Evolutionary conservation across 2,888 invertebrate species (phyloP).

Genomic region (Cryptosula pallasiana): DNA sequence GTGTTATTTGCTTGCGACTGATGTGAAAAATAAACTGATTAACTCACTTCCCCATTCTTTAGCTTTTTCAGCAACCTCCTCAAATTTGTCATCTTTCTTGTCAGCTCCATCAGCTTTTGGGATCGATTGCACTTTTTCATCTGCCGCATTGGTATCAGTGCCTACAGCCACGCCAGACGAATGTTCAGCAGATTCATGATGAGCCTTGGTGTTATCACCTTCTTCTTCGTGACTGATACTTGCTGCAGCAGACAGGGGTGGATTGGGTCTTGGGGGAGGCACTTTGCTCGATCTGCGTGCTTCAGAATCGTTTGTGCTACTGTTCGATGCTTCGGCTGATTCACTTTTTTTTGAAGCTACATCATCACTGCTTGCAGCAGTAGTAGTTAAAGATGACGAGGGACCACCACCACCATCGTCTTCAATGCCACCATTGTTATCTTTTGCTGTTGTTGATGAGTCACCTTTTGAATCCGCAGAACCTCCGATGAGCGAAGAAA

Average conservation of each 20-base stretch:
- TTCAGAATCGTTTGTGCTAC: too few species aligned
- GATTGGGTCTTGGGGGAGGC: neutral
- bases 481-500: slow-evolving; percentile 4
- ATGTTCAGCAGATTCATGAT: too few species aligned
- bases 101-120: slow-evolving; percentile 29
- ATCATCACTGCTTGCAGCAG: slow-evolving; percentile 33
- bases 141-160: too few species aligned
- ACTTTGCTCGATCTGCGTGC: too few species aligned
- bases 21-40: too few species aligned
- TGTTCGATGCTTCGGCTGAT: too few species aligned
- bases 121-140: slow-evolving; percentile 25
- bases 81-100: slow-evolving; percentile 36
- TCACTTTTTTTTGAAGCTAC: slow-evolving; percentile 28
- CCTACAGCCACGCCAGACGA: too few species aligned
- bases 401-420: neutral
- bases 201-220: too few species aligned
- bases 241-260: slow-evolving; percentile 27
- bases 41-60: slow-evolving; percentile 51
- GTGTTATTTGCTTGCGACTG: too few species aligned
- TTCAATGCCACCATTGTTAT: neutral
- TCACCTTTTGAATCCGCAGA: neutral
- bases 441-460: neutral
- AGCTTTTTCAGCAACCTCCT: slow-evolving; percentile 48
- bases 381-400: neutral
- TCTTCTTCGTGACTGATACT: slow-evolving; percentile 32